Evolutionary conservation across 1,140 invertebrate species (phyloP), one percentile per base, ranked within the genome.

Genomic region (Odontomachus brunneus): DNA sequence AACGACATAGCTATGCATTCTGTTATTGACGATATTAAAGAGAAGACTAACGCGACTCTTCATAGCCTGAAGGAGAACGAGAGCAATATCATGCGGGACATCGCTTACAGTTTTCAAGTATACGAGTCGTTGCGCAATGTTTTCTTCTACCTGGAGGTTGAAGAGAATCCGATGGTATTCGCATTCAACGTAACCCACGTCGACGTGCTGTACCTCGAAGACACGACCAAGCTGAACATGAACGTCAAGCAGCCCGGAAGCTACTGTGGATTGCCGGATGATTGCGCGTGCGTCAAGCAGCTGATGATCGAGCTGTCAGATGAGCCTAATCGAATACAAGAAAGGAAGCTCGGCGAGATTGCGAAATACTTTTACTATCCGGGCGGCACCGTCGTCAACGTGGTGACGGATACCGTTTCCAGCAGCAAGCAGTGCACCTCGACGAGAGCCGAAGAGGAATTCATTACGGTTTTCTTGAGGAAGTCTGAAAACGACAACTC

Each of bases 221-320:
- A 81, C 0, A 53, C 48, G 17, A 66, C 71, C 2, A 90, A 84
- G 19, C 22, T 92, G 2, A 87, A 90, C 33, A 66, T 90, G 63
- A 84, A 89, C 19, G 86, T 84, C 2, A 75, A 73, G 7, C 75
- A 89, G 69, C 49, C 65, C 2, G 90, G 90, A 7, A 44, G 33
- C 12, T 14, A 72, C 66, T 93, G 93, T 44, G 90, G 88, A 17
- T 82, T 93, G 17, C 69, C 84, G 11, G 22, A 81, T 3, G 53
- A 82, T 33, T 93, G 93, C 67, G 55, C 69, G 0, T 93, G 92
- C 55, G 87, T 75, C 15, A 73, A 51, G 3, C 90, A 93, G 15
- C 87, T 89, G 17, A 63, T 87, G 2, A 63, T 84, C 14, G 85
- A 91, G 24, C 55, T 91, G 12, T 12, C 22, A 0, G 24, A 80